Conservation (phyloP, 92 coral and sea anemone genomes). For the Hydrozoanthus gracilis region DNA sequence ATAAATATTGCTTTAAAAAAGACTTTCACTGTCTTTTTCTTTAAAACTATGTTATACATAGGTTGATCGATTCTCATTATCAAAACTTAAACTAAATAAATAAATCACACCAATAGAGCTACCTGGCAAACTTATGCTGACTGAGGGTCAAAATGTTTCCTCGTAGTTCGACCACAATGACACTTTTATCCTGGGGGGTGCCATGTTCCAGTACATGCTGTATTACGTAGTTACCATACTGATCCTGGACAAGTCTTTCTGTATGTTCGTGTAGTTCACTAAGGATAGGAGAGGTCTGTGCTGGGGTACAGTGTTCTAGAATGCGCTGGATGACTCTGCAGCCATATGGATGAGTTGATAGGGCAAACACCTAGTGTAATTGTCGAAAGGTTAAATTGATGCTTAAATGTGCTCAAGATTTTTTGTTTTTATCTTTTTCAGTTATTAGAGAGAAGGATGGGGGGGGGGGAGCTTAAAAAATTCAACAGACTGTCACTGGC, state of each 20-base stretch:
- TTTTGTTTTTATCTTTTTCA: too few relatives aligned
- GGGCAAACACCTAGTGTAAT: conserved; percentile 75
- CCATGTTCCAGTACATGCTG: conserved; percentile 99
- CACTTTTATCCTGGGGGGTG: conserved; percentile 91
- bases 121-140: conserved; percentile 99
- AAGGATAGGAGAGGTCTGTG: conserved; percentile 89
- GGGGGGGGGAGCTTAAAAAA: too few relatives aligned
- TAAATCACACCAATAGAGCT: background rate
- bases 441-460: too few relatives aligned
- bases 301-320: conserved; percentile 92
- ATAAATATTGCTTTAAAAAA: too few relatives aligned
- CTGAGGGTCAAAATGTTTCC: conserved; percentile 88
- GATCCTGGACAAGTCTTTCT: conserved; percentile 97
- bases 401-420: too few relatives aligned
- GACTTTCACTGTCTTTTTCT: too few relatives aligned
- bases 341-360: conserved; percentile 98
- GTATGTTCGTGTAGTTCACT: conserved; percentile 92
- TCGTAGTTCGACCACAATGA: conserved; percentile 90
- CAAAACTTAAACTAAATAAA: too few relatives aligned
- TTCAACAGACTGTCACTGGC: too few relatives aligned
- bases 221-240: conserved; percentile 97
- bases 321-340: conserved; percentile 98
- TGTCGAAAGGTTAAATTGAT: background rate
- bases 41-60: too few relatives aligned
- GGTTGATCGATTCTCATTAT: too few relatives aligned